phyloP scores from a whole-genome alignment of 2,797 vertebrate genomes.

The Loris lydekkerianus region DNA sequence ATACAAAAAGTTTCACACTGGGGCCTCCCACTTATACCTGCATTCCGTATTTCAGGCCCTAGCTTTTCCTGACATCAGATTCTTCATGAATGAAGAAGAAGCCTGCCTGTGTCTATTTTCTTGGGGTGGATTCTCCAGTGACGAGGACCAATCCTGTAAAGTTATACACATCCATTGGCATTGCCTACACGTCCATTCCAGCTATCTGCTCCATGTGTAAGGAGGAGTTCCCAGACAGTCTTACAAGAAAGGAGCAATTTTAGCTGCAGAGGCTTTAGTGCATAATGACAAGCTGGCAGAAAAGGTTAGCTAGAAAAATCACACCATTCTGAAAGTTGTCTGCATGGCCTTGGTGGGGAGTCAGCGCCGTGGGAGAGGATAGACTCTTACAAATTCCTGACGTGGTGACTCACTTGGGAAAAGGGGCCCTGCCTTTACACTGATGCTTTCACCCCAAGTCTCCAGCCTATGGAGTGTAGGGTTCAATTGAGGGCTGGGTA shows the following conservation, averaged over 20 bases:
- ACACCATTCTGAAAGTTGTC: neutral
- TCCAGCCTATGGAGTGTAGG: neutral
- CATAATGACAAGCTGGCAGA: neutral
- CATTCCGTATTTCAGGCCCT: neutral
- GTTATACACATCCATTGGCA: neutral
- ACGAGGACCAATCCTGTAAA: neutral
- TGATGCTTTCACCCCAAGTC: neutral
- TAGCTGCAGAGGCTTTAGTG: neutral
- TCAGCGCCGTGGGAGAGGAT: too few species aligned
- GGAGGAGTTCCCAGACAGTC: neutral
- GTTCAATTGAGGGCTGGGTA: neutral
- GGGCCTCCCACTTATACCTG: neutral
- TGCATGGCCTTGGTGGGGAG: rapidly evolving
- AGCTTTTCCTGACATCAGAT: neutral
- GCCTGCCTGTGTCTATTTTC: neutral
- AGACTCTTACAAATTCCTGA: neutral
- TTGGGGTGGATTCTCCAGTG: neutral
- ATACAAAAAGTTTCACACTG: neutral
- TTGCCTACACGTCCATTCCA: neutral
- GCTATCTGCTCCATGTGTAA: neutral
- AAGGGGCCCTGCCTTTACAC: rapidly evolving
- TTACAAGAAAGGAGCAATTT: neutral
- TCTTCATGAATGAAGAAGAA: neutral
- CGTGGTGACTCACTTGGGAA: neutral
- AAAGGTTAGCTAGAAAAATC: neutral